These are phyloP conservation scores for Epinotia demarniana DNA, from an alignment of 2,888 invertebrate genomes.

Conservation along the genomic window DNA sequence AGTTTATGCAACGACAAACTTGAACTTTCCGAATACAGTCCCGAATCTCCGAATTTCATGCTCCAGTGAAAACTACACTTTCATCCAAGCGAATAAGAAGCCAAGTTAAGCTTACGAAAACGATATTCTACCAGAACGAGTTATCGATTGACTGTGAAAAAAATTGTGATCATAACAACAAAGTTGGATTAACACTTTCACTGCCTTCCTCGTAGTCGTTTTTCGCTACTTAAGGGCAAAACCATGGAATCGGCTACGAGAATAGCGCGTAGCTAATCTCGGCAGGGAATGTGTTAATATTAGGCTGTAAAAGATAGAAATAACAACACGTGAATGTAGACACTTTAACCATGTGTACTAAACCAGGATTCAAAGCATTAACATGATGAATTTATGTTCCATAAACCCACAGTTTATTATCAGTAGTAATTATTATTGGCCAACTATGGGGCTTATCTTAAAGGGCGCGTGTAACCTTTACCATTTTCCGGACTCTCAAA, in stretches of 20 bases:
- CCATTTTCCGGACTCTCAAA: constrained; percentile 11
- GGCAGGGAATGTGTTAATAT: background rate
- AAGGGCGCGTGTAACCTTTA: constrained; percentile 7
- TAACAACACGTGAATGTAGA: background rate
- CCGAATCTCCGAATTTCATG: background rate
- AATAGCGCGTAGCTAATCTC: too few relatives aligned
- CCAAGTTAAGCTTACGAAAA: constrained; percentile 1
- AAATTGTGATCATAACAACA: background rate
- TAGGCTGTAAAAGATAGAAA: background rate
- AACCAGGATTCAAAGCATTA: background rate
- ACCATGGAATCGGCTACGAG: too few relatives aligned
- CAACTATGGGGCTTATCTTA: background rate
- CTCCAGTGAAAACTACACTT: background rate
- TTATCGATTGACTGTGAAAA: constrained; percentile 16
- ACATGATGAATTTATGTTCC: constrained; percentile 1
- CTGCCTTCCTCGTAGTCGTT: too few relatives aligned
- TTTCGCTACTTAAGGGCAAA: too few relatives aligned
- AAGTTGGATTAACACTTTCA: background rate
- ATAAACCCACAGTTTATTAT: constrained; percentile 9
- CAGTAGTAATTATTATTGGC: constrained; percentile 19
- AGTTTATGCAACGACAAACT: background rate
- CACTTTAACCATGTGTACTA: background rate
- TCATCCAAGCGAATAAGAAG: background rate
- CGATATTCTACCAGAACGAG: background rate
- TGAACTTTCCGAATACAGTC: background rate